Base-by-base conservation (phyloP, 2,797 vertebrate genomes). In the Pangasius sanitwongsei region DNA sequence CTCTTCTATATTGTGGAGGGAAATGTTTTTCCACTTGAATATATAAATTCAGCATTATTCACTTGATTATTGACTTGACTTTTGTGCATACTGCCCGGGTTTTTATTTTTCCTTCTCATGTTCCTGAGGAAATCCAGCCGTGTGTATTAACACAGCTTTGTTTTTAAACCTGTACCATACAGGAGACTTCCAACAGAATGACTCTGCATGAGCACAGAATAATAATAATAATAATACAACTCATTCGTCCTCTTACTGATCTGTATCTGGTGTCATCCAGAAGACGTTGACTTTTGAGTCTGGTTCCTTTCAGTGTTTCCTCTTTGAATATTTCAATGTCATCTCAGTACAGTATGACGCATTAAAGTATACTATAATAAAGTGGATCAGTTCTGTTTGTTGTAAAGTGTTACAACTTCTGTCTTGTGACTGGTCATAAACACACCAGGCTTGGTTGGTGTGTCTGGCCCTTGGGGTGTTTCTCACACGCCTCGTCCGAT, bases 401-500 rank as follows among this genome's bases (percentile, higher is more conserved):
- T 81, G 8, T 23, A 82, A 82, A n/a, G 15, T 16, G 20, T 48
- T 25, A 0, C 25, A 65, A 41, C 61, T 83, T 15, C 13, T 67
- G 6, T 20, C 4, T 83, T n/a, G 50, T 67, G 28, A 5, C 41
- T 67, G 41, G 25, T 59, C 7, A 7, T 65, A 20, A 67, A 65
- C 28, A 65, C 34, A 18, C 6, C 41, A 31, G 81, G 81, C 6
- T n/a, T 3, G 18, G 34, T 28, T 12, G n/a, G 4, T 12, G 63
- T 31, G 16, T 85, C 44, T 85, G 83, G 13, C n/a, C 65, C 9
- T 55, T 55, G 81, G 94, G 94, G 93, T 87, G 93, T 94, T 91
- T 78, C 89, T 89, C 23, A 6, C 11, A 78, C 6, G 0, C 65
- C 20, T 48, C 41, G 20, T 80, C 65, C 87, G 84, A 96, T 94